Percentiles rank a stretch among this genome's conserved stretches.
Evolutionary conservation across 2,113 vertebrate species (phyloP).

Genomic region (Calidris pugnax): DNA sequence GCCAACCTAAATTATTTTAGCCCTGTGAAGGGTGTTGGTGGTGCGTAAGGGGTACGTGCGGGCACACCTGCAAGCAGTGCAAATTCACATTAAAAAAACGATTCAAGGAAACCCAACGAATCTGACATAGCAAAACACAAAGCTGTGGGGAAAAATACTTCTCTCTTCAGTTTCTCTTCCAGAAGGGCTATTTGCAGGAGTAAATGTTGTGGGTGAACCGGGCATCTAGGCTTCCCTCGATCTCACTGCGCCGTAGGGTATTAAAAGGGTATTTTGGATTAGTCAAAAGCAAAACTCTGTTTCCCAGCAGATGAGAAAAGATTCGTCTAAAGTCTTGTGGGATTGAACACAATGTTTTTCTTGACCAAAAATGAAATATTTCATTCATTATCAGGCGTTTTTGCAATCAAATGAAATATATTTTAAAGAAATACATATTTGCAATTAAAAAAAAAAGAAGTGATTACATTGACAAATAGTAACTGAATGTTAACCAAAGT

Average conservation of each 20-base stretch:
- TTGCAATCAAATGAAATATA: background rate
- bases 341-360: background rate
- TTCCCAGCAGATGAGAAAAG: background rate
- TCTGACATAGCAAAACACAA: background rate
- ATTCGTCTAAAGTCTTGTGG: background rate
- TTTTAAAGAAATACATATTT: background rate
- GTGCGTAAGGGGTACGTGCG: too few relatives aligned
- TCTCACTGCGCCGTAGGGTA: rapidly evolving
- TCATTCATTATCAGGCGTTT: background rate
- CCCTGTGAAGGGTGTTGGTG: background rate
- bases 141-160: background rate
- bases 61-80: background rate
- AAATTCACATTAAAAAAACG: background rate
- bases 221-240: background rate
- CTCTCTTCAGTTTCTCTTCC: background rate
- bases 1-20: background rate
- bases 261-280: background rate
- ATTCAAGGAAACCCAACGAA: background rate
- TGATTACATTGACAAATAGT: background rate
- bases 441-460: background rate
- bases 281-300: background rate
- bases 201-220: background rate
- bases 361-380: background rate
- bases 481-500: background rate
- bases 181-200: background rate